phyloP scores from a whole-genome alignment of 2,113 vertebrate species.

The Glaucomys volans region DNA sequence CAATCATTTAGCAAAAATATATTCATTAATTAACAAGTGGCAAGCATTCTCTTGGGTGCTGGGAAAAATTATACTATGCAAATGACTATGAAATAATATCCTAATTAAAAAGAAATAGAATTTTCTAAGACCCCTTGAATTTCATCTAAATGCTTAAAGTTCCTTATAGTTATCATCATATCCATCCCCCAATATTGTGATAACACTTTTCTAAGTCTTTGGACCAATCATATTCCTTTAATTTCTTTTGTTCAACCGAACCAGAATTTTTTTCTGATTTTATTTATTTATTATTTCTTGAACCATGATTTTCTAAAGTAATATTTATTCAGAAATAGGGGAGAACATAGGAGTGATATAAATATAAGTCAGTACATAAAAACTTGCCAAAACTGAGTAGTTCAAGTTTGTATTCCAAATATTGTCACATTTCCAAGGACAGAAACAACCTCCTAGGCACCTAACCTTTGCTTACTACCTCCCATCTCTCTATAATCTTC shows the following conservation, averaged over 20 bases:
- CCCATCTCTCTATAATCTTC: not conserved
- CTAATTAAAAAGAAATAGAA: not conserved
- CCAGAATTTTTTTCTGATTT: not conserved
- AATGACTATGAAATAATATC: not conserved
- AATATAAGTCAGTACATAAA: not conserved
- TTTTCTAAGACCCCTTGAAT: not conserved
- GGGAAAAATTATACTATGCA: not conserved
- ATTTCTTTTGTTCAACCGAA: not conserved
- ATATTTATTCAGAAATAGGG: slow-evolving; percentile 6
- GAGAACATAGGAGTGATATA: not conserved
- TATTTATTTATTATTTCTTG: too few species aligned
- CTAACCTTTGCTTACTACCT: not conserved
- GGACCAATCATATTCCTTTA: not conserved
- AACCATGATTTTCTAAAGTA: not conserved
- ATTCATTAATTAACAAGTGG: not conserved
- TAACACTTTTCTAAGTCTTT: not conserved
- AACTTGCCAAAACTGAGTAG: not conserved
- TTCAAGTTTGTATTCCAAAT: not conserved
- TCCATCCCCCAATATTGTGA: not conserved
- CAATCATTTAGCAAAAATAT: not conserved
- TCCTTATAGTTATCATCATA: not conserved
- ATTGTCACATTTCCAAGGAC: not conserved
- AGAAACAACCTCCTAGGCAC: not conserved
- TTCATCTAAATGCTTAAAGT: not conserved
- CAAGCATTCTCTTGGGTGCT: not conserved